Evolutionary conservation across 2,888 invertebrate genomes (phyloP), one percentile per base, ranked within the genome.

Genomic region (Rhyacophila evoluta): DNA sequence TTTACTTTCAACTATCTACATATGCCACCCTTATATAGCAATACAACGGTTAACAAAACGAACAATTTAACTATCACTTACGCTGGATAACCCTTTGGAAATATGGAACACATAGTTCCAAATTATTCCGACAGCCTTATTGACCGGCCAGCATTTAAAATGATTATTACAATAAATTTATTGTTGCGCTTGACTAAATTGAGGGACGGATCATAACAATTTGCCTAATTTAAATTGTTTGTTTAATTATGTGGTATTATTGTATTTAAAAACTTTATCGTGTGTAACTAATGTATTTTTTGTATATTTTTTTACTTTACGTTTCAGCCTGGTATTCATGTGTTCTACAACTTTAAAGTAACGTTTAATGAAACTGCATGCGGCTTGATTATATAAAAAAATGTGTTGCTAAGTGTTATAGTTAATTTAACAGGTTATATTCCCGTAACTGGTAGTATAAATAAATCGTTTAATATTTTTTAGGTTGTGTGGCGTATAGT

Each of bases 11-110:
- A 19, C 55, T 25, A 10, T 19, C 19, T 10, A 41, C 2, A 12
- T 5, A 5, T 15, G 15, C 6, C 19, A 55, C 55, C 55, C 55
- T 10, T 55, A 15, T 8, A 8, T 55, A 6, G 55, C 55, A 55
- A 1, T 8, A 19, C 55, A 25, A 6, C 25, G 55, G 55, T 55
- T 55, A 55, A 25, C 55, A 55, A 55, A 25, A 55, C 55, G 55
- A 19, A 15, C 12, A 55, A 55, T 55, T 55, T 25, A 25, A 55
- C 55, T 55, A 55, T 55, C 55, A 55, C 25, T 55, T 55, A 55
- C 55, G 55, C 55, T 55, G 15, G 55, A 19, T 55, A 55, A 55
- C 55, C 55, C 55, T 55, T 55, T 25, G 55, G 25, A 55, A 55
- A 55, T 55, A 55, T 55, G 55, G 2, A 55, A 25, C 25, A 55